phyloP scores from a whole-genome alignment of 2,888 invertebrate species.

The Dicyrtomina minuta region DNA sequence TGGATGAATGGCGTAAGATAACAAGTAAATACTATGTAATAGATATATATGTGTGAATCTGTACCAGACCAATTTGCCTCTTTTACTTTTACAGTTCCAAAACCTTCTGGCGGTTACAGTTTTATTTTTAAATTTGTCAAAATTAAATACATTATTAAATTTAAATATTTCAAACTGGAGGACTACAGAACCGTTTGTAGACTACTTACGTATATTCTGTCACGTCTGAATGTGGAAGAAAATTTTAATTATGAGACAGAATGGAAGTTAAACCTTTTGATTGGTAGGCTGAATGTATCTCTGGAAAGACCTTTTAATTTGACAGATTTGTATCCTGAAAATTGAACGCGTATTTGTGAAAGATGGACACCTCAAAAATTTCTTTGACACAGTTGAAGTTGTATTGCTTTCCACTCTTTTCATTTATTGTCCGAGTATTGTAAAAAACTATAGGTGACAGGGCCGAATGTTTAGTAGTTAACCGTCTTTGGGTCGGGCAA shows the following conservation, averaged over 20 bases:
- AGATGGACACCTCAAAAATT: constrained; percentile 1
- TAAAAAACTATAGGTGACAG: constrained; percentile 18
- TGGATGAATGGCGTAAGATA: too few relatives aligned
- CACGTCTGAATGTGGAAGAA: background rate
- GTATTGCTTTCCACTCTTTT: constrained; percentile 19
- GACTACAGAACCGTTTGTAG: constrained; percentile 22
- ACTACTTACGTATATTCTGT: constrained; percentile 2
- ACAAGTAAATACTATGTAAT: too few relatives aligned
- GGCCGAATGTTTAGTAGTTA: constrained; percentile 4
- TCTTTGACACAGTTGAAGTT: background rate
- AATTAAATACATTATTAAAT: constrained; percentile 8
- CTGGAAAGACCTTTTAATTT: background rate
- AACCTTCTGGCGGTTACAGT: constrained; percentile 10
- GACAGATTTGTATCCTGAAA: background rate
- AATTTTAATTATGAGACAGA: too few relatives aligned
- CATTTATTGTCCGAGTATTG: background rate
- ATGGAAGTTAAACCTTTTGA: too few relatives aligned
- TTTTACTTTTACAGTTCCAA: constrained; percentile 13
- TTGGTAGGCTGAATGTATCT: too few relatives aligned
- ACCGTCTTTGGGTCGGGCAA: constrained; percentile 12
- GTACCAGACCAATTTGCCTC: constrained; percentile 13
- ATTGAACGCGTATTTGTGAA: background rate
- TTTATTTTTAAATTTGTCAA: constrained; percentile 11
- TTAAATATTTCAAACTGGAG: constrained; percentile 21
- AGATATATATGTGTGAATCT: too few relatives aligned